Conservation (phyloP, 2,113 vertebrate genomes). For the Solea senegalensis region DNA sequence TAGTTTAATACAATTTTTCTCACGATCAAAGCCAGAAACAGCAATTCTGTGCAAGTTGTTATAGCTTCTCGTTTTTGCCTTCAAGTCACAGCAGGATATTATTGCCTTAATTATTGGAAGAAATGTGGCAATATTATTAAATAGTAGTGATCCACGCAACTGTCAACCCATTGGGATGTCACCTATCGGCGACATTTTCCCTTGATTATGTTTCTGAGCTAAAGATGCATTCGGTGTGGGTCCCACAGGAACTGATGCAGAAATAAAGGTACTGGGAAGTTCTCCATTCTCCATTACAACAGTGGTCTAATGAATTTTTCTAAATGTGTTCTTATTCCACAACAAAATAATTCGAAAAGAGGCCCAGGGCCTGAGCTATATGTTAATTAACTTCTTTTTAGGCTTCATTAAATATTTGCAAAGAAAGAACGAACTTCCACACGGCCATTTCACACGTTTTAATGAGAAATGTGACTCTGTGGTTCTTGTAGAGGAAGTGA, state of each 20-base stretch:
- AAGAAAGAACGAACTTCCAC: neutral
- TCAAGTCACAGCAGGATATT: constrained; percentile 12
- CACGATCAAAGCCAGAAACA: constrained; percentile 48
- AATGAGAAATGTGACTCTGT: too few species aligned
- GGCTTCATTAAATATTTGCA: neutral
- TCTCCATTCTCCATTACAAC: constrained; percentile 7
- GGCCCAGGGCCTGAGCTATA: constrained; percentile 5
- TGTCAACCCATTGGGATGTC: too few species aligned
- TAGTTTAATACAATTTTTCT: constrained; percentile 58
- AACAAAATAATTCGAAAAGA: neutral
- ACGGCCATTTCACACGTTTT: too few species aligned
- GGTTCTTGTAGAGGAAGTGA: too few species aligned
- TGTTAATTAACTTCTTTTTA: neutral
- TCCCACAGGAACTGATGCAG: constrained; percentile 17
- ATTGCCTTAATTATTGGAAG: neutral
- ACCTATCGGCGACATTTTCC: constrained; percentile 28
- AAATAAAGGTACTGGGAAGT: constrained; percentile 3
- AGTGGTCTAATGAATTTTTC: neutral
- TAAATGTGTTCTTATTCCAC: neutral
- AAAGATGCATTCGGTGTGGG: constrained; percentile 4
- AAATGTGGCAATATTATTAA: constrained; percentile 1
- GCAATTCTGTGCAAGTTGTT: constrained; percentile 13
- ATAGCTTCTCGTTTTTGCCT: constrained; percentile 19
- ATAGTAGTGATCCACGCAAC: neutral
- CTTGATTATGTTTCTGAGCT: constrained; percentile 24